Conservation (phyloP, 1,140 invertebrate genomes). For the Philotrypesis tridentata region DNA sequence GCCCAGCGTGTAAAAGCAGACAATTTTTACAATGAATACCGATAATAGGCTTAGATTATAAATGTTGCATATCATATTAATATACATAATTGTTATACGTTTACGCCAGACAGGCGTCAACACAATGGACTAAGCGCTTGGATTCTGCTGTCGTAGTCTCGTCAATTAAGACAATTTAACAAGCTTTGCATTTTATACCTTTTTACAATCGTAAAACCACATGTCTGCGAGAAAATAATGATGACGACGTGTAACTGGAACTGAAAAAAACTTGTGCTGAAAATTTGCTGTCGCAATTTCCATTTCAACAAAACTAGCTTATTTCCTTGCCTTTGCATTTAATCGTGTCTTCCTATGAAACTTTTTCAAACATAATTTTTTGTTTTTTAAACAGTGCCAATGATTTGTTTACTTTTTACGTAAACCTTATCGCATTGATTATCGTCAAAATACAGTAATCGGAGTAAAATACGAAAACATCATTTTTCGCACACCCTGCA, state of each 20-base stretch:
- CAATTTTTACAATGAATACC: slow-evolving; percentile 64
- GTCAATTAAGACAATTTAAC: neutral
- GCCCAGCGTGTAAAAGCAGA: slow-evolving; percentile 68
- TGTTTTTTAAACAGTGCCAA: neutral
- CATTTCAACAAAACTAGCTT: neutral
- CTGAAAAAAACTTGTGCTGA: neutral
- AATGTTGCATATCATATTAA: slow-evolving; percentile 75
- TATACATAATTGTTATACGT: slow-evolving; percentile 72
- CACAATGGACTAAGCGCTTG: slow-evolving; percentile 13
- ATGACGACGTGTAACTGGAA: neutral
- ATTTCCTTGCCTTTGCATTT: neutral
- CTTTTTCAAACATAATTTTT: neutral
- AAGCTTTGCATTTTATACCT: neutral
- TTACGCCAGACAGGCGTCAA: slow-evolving; percentile 60
- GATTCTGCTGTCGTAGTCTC: slow-evolving; percentile 16
- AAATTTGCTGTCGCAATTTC: neutral
- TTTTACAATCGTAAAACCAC: neutral
- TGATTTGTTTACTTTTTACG: neutral
- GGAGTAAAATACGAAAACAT: neutral
- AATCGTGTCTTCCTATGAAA: neutral
- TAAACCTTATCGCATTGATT: no score
- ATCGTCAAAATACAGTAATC: neutral
- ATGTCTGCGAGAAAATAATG: neutral
- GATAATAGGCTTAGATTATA: slow-evolving; percentile 73
- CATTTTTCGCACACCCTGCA: neutral